A percentile compares a stretch with the other conserved stretches of the same genome.
phyloP scores from a whole-genome alignment of 2,888 invertebrate genomes.

The Lottia scabra region DNA sequence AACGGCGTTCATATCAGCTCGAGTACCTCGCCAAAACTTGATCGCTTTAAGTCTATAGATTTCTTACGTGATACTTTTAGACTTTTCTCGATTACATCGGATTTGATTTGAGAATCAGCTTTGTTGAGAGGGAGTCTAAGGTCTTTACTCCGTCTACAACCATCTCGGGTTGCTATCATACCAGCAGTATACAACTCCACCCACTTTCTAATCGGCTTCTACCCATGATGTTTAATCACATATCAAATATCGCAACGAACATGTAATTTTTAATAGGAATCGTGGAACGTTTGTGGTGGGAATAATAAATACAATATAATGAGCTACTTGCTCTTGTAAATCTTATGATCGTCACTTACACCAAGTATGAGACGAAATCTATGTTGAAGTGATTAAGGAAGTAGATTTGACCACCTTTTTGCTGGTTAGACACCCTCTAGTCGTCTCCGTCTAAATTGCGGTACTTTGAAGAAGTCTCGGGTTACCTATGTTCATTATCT shows the following conservation, averaged over 20 bases:
- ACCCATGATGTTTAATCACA: background rate
- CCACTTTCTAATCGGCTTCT: constrained; percentile 13
- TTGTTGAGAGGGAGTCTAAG: constrained; percentile 13
- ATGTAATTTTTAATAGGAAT: constrained; percentile 12
- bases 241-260: constrained; percentile 18
- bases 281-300: constrained; percentile 12
- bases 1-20: constrained; percentile 2
- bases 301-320: constrained; percentile 15
- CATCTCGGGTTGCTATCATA: constrained; percentile 7
- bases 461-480: constrained; percentile 25
- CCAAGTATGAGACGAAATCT: constrained; percentile 12
- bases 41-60: constrained; percentile 11
- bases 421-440: constrained; percentile 7
- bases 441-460: constrained; percentile 7
- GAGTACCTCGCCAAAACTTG: constrained; percentile 8
- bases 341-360: background rate
- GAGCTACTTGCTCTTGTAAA: constrained; percentile 5
- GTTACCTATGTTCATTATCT: constrained; percentile 19
- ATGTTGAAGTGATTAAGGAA: constrained; percentile 12
- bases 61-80: constrained; percentile 18
- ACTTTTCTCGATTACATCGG: constrained; percentile 15
- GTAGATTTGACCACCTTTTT: constrained; percentile 7
- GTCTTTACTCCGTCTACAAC: constrained; percentile 12
- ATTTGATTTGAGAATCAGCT: constrained; percentile 12
- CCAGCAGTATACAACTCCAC: constrained; percentile 13